phyloP scores from a whole-genome alignment of 2,113 vertebrate genomes.

The Mustela lutreola region DNA sequence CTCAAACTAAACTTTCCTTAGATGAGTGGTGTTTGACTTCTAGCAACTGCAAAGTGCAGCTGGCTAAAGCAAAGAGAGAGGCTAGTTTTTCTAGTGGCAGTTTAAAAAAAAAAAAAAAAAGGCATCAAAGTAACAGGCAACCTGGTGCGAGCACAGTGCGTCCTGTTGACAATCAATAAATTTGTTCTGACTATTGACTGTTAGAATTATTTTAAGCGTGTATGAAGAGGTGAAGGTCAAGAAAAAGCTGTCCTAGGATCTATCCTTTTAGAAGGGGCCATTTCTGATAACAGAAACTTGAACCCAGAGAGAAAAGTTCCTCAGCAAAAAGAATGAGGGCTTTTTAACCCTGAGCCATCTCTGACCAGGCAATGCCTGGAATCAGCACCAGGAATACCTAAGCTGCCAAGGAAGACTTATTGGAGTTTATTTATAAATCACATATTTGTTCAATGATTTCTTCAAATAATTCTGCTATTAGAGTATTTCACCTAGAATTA shows the following conservation, averaged over 20 bases:
- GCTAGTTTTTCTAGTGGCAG: background rate
- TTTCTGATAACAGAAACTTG: background rate
- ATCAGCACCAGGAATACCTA: background rate
- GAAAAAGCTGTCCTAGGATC: background rate
- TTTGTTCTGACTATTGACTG: background rate
- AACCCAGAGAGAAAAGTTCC: background rate
- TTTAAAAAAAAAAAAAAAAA: background rate
- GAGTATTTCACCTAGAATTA: background rate
- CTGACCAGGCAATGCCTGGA: background rate
- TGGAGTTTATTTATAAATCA: background rate
- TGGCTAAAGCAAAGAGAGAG: background rate
- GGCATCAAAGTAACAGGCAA: background rate
- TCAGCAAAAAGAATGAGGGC: background rate
- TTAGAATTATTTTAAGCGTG: background rate
- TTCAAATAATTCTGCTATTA: background rate
- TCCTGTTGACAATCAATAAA: background rate
- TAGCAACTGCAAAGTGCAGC: background rate
- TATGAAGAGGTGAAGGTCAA: background rate
- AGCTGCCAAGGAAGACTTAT: background rate
- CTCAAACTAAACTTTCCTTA: slow-evolving; percentile 14
- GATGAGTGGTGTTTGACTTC: slow-evolving; percentile 53
- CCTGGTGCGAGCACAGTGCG: accelerated
- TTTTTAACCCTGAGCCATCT: background rate
- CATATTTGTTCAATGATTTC: background rate
- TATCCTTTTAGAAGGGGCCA: background rate